Percentiles rank a stretch among this genome's conserved stretches.
These are phyloP conservation scores for Acromyrmex charruanus DNA, from an alignment of 1,140 invertebrate genomes.

Conservation along the genomic window DNA sequence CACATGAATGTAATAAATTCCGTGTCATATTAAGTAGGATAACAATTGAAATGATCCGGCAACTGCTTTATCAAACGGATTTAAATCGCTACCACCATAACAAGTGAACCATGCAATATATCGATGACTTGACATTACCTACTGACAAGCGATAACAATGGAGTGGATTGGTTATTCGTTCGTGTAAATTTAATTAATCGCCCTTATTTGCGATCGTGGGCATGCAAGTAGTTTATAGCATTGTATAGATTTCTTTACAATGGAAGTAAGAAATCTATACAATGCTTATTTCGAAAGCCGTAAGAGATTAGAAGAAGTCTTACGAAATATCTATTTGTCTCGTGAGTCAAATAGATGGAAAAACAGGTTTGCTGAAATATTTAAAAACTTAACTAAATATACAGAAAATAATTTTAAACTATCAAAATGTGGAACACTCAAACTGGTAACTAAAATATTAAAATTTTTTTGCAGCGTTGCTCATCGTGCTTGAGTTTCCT, in stretches of 20 bases:
- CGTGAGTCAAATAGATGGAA: neutral
- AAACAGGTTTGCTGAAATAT: no score
- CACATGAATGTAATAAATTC: neutral
- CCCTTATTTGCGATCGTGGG: constrained; percentile 46
- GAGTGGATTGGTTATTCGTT: constrained; percentile 27
- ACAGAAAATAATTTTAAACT: no score
- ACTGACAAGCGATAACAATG: neutral
- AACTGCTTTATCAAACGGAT: constrained; percentile 46
- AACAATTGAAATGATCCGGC: constrained; percentile 50
- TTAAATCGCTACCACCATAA: constrained; percentile 53
- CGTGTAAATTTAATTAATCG: constrained; percentile 68
- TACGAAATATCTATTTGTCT: neutral
- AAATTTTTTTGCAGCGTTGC: no score
- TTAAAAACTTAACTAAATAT: no score
- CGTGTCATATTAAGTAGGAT: constrained; percentile 4
- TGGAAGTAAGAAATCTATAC: neutral
- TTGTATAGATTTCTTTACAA: neutral
- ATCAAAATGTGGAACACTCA: no score
- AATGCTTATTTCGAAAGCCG: neutral
- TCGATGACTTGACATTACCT: constrained; percentile 43
- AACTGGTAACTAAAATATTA: no score
- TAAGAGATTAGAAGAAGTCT: neutral
- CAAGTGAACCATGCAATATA: constrained; percentile 66
- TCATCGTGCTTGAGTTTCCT: no score
- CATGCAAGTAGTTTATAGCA: constrained; percentile 6